Evolutionary conservation across 2,888 invertebrate species (phyloP).

Genomic region (Drymonia ruficornis): DNA sequence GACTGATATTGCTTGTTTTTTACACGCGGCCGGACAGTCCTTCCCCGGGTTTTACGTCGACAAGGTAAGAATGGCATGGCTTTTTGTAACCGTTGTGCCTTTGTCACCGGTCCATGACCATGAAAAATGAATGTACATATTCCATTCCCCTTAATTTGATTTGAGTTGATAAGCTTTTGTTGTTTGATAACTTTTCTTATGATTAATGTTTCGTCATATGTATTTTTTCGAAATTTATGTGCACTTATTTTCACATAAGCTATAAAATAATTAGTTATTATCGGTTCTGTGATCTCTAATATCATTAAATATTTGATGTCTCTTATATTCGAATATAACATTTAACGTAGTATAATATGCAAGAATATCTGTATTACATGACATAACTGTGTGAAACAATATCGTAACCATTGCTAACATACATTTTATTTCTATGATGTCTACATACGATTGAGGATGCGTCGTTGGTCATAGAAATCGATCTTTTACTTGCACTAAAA

Average conservation of each 20-base stretch:
- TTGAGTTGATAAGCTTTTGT: conserved; percentile 8
- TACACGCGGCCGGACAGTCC: conserved; percentile 76
- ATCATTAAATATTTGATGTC: background rate
- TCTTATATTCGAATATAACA: background rate
- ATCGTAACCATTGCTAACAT: too few relatives aligned
- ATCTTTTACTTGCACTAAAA: too few relatives aligned
- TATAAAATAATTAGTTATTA: too few relatives aligned
- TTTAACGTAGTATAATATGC: too few relatives aligned
- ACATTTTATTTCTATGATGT: too few relatives aligned
- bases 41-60: conserved; percentile 82
- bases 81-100: conserved; percentile 25
- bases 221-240: too few relatives aligned
- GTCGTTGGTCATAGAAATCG: too few relatives aligned
- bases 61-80: conserved; percentile 68
- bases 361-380: too few relatives aligned
- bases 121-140: conserved; percentile 18
- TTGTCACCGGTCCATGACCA: conserved; percentile 18
- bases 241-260: too few relatives aligned
- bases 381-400: too few relatives aligned
- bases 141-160: conserved; percentile 7
- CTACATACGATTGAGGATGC: too few relatives aligned
- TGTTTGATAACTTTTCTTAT: conserved; percentile 3
- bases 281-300: too few relatives aligned
- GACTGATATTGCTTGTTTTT: conserved; percentile 49
- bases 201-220: background rate